Percentiles rank a stretch among this genome's conserved stretches.
Conservation (phyloP, 2,797 vertebrate species). For the Eulemur coronatus region DNA sequence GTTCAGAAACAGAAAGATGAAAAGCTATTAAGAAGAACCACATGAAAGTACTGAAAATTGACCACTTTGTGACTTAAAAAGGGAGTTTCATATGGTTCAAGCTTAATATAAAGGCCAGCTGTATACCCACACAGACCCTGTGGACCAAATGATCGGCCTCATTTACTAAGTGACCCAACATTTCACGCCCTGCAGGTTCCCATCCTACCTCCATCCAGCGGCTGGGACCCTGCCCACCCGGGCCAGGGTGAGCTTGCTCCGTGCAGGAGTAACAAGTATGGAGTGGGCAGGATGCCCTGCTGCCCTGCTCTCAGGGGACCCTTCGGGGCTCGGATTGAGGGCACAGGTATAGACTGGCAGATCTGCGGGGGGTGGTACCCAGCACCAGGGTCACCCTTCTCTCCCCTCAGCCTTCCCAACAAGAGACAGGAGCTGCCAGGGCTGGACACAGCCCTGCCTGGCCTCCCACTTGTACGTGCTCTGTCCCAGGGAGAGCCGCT, state of each 20-base stretch:
- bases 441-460: not conserved
- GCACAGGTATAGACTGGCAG: not conserved
- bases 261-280: not conserved
- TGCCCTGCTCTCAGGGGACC: not conserved
- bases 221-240: not conserved
- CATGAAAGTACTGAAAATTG: not conserved
- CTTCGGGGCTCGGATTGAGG: not conserved
- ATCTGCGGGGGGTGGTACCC: not conserved
- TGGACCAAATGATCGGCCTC: rapidly evolving
- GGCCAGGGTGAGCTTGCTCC: not conserved
- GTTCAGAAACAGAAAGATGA: not conserved
- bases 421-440: constrained; percentile 17
- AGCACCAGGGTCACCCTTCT: not conserved
- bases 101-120: not conserved
- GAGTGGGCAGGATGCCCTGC: not conserved
- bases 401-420: not conserved
- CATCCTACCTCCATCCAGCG: not conserved
- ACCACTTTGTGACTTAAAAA: not conserved
- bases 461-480: not conserved
- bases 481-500: not conserved
- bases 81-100: not conserved
- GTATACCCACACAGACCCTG: not conserved
- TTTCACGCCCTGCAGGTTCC: not conserved
- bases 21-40: not conserved
- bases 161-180: not conserved